These are phyloP conservation scores for Anolis apletophallus DNA, from an alignment of 2,797 vertebrate genomes.

Conservation along the genomic window DNA sequence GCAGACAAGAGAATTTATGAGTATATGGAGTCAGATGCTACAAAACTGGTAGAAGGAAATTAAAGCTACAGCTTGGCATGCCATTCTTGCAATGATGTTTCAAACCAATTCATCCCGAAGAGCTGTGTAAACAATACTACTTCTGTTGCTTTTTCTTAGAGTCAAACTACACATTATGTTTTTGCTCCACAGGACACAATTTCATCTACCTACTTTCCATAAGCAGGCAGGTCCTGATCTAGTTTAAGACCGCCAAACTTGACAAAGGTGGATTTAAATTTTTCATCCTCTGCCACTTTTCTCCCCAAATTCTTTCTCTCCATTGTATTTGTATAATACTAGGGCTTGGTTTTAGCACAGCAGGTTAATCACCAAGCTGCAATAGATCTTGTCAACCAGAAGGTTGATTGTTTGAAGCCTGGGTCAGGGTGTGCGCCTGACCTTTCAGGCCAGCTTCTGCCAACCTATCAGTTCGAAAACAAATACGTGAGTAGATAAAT, in stretches of 20 bases:
- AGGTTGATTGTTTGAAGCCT: too few relatives aligned
- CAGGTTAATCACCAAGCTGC: too few relatives aligned
- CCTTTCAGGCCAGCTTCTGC: too few relatives aligned
- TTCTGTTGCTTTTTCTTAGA: constrained; percentile 1
- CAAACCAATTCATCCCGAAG: constrained; percentile 28
- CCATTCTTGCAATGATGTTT: not conserved
- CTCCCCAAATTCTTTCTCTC: not conserved
- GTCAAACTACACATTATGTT: not conserved
- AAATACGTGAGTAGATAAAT: too few relatives aligned
- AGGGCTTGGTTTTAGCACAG: too few relatives aligned
- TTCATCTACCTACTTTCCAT: not conserved
- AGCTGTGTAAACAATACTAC: not conserved
- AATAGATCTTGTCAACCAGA: too few relatives aligned
- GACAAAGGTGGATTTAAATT: not conserved
- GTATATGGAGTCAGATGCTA: not conserved
- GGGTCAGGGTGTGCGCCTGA: too few relatives aligned
- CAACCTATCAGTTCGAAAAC: too few relatives aligned
- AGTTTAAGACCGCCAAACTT: not conserved
- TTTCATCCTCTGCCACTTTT: not conserved
- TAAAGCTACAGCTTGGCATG: not conserved
- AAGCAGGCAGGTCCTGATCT: not conserved
- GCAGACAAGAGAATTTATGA: not conserved
- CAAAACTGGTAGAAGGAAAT: not conserved
- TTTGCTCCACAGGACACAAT: not conserved
- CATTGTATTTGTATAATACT: too few relatives aligned